phyloP scores from a whole-genome alignment of 2,797 vertebrate species.

The Hapalemur alaotrensis region DNA sequence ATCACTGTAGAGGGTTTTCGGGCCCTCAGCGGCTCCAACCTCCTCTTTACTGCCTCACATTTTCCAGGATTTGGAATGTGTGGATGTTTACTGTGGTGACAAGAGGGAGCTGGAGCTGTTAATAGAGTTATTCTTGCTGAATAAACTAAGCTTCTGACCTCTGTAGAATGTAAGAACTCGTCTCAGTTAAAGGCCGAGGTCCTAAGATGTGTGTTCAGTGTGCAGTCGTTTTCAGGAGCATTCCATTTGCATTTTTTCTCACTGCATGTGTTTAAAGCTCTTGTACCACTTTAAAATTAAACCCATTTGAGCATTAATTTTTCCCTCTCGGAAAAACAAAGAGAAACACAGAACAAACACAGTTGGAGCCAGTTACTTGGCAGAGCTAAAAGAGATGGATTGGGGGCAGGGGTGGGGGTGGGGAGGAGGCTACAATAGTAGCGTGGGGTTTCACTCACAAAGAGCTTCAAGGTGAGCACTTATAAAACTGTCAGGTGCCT shows the following conservation, averaged over 20 bases:
- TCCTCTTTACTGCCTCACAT: slow-evolving; percentile 69
- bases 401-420: background rate
- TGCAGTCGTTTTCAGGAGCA: slow-evolving; percentile 52
- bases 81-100: slow-evolving; percentile 77
- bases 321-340: slow-evolving; percentile 43
- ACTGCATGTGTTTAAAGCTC: slow-evolving; percentile 51
- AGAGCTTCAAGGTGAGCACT: background rate
- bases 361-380: background rate
- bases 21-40: slow-evolving; percentile 6
- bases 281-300: slow-evolving; percentile 73
- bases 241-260: slow-evolving; percentile 66
- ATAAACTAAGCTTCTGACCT: slow-evolving; percentile 85
- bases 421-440: background rate
- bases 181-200: slow-evolving; percentile 56
- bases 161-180: slow-evolving; percentile 77
- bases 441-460: background rate
- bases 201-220: slow-evolving; percentile 66
- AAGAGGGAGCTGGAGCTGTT: slow-evolving; percentile 80
- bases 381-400: background rate
- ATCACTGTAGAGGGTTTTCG: slow-evolving; percentile 71
- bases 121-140: slow-evolving; percentile 82
- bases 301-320: slow-evolving; percentile 52
- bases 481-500: background rate
- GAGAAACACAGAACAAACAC: background rate
- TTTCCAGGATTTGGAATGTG: slow-evolving; percentile 72